Conservation (phyloP, 1,140 invertebrate genomes). For the Drosophila leontia region DNA sequence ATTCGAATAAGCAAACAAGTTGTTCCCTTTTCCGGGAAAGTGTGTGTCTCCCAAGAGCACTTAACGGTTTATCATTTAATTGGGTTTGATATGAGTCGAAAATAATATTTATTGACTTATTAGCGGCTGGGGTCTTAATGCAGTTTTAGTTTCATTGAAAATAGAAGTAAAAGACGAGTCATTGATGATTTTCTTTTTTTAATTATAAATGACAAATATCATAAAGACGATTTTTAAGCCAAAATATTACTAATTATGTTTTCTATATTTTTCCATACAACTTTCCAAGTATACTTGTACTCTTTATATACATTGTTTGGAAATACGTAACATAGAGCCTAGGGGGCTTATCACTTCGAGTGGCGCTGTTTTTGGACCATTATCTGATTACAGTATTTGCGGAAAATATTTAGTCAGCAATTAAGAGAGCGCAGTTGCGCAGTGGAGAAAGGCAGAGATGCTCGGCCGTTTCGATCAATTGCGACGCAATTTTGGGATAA, state of each 20-base stretch:
- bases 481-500: conserved; percentile 18
- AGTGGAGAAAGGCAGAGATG: conserved; percentile 51
- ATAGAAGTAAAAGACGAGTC: background rate
- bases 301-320: background rate
- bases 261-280: no score
- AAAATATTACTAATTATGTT: background rate
- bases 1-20: conserved; percentile 44
- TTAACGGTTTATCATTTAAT: conserved; percentile 16
- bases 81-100: background rate
- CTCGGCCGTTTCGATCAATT: conserved; percentile 20
- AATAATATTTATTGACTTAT: background rate
- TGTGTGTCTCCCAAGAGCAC: conserved; percentile 1
- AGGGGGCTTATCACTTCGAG: conserved; percentile 17
- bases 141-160: background rate
- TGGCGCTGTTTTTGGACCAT: conserved; percentile 20
- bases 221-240: background rate
- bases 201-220: background rate
- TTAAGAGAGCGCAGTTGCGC: conserved; percentile 72
- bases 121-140: background rate
- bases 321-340: background rate
- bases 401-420: conserved; percentile 76
- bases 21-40: conserved; percentile 1
- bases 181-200: background rate
- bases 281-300: background rate
- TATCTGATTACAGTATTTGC: conserved; percentile 74